Conservation (phyloP, 2,797 vertebrate species). For the Mycteria americana region DNA sequence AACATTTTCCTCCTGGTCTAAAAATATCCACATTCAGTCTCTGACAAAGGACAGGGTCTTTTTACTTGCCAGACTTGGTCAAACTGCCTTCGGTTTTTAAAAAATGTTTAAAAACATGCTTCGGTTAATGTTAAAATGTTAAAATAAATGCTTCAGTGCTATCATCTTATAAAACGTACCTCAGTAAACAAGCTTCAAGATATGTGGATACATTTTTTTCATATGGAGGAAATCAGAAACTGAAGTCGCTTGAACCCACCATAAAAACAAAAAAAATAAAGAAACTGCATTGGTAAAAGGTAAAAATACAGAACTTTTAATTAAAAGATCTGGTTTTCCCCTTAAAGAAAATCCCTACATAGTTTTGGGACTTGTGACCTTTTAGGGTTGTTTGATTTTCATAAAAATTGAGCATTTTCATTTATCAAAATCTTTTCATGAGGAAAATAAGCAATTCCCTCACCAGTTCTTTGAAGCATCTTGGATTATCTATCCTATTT, state of each 20-base stretch:
- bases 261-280: background rate
- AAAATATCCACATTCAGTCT: background rate
- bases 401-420: background rate
- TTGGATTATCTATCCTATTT: background rate
- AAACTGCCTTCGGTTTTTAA: background rate
- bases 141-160: background rate
- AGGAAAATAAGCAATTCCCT: conserved; percentile 15
- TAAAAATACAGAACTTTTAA: background rate
- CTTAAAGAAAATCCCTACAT: background rate
- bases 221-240: background rate
- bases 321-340: background rate
- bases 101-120: background rate
- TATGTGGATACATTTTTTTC: background rate
- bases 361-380: background rate
- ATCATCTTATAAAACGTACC: background rate
- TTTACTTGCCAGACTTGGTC: background rate
- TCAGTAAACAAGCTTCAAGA: background rate
- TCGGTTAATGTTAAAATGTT: background rate
- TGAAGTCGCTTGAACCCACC: background rate
- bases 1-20: background rate
- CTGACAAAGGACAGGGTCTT: background rate
- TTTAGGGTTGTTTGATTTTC: conserved; percentile 18
- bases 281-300: background rate
- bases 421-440: conserved; percentile 2
- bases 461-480: background rate